A percentile compares a stretch with the other conserved stretches of the same genome.
Evolutionary conservation across 2,797 vertebrate genomes (phyloP).

Genomic region (Pseudochirops corinnae): DNA sequence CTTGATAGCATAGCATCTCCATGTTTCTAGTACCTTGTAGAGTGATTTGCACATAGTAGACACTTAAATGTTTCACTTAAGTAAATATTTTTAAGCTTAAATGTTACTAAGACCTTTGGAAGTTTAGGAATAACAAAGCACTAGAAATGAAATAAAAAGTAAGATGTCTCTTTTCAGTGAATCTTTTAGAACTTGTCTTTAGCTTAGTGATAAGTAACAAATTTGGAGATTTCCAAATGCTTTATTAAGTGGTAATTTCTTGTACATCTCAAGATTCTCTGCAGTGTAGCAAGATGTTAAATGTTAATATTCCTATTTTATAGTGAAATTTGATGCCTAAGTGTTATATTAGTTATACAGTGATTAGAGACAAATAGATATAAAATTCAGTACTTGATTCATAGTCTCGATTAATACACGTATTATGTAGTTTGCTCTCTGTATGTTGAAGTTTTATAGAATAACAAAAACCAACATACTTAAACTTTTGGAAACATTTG

Average conservation of each 20-base stretch:
- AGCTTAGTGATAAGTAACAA: conserved; percentile 33
- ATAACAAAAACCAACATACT: conserved; percentile 51
- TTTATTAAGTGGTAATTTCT: conserved; percentile 51
- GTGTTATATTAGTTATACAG: background rate
- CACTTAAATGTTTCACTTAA: background rate
- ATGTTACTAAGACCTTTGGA: conserved; percentile 46
- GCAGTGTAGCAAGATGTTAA: conserved; percentile 36
- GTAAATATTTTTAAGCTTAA: conserved; percentile 42
- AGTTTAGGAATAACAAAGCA: conserved; percentile 14
- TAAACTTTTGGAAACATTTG: conserved; percentile 47
- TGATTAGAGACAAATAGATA: conserved; percentile 23
- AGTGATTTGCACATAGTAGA: background rate
- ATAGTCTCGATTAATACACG: background rate
- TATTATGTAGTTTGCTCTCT: background rate
- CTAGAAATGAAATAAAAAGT: background rate
- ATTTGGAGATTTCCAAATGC: conserved; percentile 45
- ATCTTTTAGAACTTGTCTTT: conserved; percentile 31
- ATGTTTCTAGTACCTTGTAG: background rate
- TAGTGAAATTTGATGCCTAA: conserved; percentile 56
- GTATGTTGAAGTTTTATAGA: conserved; percentile 24
- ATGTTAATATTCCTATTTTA: conserved; percentile 53
- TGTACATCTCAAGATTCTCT: conserved; percentile 52
- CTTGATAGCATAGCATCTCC: background rate
- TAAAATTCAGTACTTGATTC: background rate
- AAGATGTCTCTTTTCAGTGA: background rate